phyloP scores from a whole-genome alignment of 30 jellyfish, hydroid and myxozoan genomes.

The Mastigias papua region DNA sequence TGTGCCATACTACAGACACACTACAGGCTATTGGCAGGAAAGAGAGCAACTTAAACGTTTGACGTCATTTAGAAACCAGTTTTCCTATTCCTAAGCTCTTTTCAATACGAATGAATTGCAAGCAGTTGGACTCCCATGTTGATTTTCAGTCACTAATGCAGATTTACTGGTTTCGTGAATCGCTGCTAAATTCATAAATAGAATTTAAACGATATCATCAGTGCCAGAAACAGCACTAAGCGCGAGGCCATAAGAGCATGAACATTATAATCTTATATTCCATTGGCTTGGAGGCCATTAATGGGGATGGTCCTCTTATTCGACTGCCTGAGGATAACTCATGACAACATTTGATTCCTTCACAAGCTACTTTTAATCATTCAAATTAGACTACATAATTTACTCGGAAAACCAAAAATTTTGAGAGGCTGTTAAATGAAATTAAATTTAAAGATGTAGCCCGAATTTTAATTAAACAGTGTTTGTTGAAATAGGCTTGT shows the following conservation, averaged over 20 bases:
- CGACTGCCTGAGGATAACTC: background rate
- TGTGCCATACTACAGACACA: no score
- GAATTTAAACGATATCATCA: background rate
- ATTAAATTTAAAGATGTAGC: background rate
- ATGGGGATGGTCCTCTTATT: background rate
- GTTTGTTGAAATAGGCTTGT: background rate
- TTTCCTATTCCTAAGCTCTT: background rate
- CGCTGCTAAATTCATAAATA: background rate
- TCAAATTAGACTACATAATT: background rate
- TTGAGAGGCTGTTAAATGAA: slow-evolving; percentile 2
- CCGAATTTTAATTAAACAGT: background rate
- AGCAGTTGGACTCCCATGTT: background rate
- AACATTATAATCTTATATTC: background rate
- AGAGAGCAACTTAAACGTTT: background rate
- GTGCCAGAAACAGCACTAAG: background rate
- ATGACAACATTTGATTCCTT: background rate
- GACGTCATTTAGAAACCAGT: background rate
- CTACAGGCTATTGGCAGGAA: no score
- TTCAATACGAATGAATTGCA: background rate
- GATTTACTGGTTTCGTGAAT: background rate
- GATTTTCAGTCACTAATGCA: background rate
- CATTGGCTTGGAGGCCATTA: background rate
- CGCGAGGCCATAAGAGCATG: background rate
- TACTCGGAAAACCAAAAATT: slow-evolving; percentile 19
- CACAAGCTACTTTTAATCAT: background rate